A percentile compares a stretch with the other conserved stretches of the same genome.
Evolutionary conservation across 2,888 invertebrate species (phyloP).

Genomic region (Andrena hattorfiana): DNA sequence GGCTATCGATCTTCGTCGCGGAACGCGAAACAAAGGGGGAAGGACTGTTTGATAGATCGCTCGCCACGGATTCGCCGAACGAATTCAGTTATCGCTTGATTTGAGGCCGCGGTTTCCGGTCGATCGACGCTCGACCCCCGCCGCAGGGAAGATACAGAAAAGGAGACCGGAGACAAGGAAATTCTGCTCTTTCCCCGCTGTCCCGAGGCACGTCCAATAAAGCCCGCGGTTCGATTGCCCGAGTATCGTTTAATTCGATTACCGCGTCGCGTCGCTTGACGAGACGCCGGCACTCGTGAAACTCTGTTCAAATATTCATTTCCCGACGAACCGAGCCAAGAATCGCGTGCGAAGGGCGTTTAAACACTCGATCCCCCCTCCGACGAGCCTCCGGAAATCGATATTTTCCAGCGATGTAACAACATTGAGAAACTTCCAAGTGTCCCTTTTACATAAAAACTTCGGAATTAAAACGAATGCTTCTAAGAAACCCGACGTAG

Average conservation of each 20-base stretch:
- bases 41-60: neutral
- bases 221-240: neutral
- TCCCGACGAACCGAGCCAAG: no score
- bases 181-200: neutral
- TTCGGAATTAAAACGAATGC: neutral
- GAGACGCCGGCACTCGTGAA: no score
- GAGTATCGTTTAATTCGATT: neutral
- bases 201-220: neutral
- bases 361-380: no score
- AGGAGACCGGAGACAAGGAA: neutral
- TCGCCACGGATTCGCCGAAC: neutral
- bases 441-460: neutral
- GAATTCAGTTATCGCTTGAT: constrained; percentile 1
- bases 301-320: no score
- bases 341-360: no score
- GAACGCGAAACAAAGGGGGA: neutral
- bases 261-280: neutral
- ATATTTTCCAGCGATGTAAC: neutral
- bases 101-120: neutral
- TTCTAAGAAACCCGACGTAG: no score
- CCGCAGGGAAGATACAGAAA: neutral
- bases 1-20: neutral
- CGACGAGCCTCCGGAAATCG: neutral
- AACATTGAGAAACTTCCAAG: constrained; percentile 2
- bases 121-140: neutral